These are phyloP conservation scores for Leptinotarsa rubiginosa DNA, from an alignment of 2,888 invertebrate species.

Conservation along the genomic window DNA sequence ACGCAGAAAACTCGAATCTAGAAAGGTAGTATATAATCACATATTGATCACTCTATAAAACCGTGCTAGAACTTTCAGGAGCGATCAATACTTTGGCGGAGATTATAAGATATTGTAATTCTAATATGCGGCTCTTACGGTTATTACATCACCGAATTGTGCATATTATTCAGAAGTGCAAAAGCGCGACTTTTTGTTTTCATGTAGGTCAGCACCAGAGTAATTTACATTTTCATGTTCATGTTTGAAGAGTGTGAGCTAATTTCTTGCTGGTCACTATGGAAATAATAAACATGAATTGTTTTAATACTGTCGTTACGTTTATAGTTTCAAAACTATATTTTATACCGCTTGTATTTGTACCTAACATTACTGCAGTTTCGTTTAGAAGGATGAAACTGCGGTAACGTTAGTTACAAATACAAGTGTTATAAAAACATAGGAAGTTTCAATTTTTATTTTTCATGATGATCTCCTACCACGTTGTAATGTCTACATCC, in stretches of 20 bases:
- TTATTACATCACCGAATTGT: background rate
- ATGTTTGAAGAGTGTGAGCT: conserved; percentile 24
- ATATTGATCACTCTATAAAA: conserved; percentile 44
- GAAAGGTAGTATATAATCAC: conserved; percentile 50
- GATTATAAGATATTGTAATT: conserved; percentile 32
- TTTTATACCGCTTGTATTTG: no score
- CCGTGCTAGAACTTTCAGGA: conserved; percentile 32
- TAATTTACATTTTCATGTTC: conserved; percentile 32
- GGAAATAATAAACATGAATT: conserved; percentile 15
- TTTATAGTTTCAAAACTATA: background rate
- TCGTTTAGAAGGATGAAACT: no score
- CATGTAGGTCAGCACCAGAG: conserved; percentile 1
- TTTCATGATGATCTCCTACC: no score
- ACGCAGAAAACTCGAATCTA: conserved; percentile 40
- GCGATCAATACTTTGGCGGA: conserved; percentile 47
- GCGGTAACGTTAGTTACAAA: no score
- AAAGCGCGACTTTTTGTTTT: background rate
- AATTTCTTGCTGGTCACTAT: conserved; percentile 26
- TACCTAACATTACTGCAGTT: no score
- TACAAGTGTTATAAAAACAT: no score
- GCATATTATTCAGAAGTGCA: no score
- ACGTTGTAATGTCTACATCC: no score
- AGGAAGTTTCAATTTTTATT: no score
- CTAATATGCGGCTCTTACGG: conserved; percentile 32
- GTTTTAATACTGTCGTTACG: background rate